Conservation (phyloP, 1,140 invertebrate genomes). For the Pseudomyrmex dendroicus region DNA sequence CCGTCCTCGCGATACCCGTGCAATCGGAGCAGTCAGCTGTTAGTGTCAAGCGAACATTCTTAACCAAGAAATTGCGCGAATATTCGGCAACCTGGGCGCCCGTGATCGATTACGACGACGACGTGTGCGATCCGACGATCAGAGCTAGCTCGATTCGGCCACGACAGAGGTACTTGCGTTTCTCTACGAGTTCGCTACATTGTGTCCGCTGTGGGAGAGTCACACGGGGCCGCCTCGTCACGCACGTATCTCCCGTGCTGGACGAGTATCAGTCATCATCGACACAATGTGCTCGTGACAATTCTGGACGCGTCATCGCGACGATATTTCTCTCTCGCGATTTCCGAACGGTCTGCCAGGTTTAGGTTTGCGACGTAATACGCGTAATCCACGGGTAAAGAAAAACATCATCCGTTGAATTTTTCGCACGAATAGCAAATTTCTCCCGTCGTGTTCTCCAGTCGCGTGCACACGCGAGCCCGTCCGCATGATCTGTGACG, state of each 20-base stretch:
- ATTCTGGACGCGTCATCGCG: not conserved
- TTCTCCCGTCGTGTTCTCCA: too few relatives aligned
- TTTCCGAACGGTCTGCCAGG: too few relatives aligned
- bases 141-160: not conserved
- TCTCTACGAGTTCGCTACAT: not conserved
- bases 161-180: slow-evolving; percentile 21
- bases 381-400: too few relatives aligned
- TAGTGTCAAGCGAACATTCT: slow-evolving; percentile 71
- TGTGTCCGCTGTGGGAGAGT: not conserved
- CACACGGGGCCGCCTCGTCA: not conserved
- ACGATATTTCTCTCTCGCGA: not conserved
- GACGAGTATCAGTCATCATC: not conserved
- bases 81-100: slow-evolving; percentile 15
- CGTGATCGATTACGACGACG: too few relatives aligned
- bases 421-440: too few relatives aligned
- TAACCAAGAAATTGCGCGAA: slow-evolving; percentile 73
- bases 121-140: not conserved
- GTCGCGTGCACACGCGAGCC: too few relatives aligned
- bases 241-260: too few relatives aligned
- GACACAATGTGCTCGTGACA: not conserved
- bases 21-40: slow-evolving; percentile 71
- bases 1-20: slow-evolving; percentile 18
- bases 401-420: too few relatives aligned
- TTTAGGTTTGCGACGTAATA: too few relatives aligned
- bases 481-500: too few relatives aligned